Percentiles rank a stretch among this genome's conserved stretches.
Conservation (phyloP, 2,113 vertebrate species). For the Ctenomys sociabilis region DNA sequence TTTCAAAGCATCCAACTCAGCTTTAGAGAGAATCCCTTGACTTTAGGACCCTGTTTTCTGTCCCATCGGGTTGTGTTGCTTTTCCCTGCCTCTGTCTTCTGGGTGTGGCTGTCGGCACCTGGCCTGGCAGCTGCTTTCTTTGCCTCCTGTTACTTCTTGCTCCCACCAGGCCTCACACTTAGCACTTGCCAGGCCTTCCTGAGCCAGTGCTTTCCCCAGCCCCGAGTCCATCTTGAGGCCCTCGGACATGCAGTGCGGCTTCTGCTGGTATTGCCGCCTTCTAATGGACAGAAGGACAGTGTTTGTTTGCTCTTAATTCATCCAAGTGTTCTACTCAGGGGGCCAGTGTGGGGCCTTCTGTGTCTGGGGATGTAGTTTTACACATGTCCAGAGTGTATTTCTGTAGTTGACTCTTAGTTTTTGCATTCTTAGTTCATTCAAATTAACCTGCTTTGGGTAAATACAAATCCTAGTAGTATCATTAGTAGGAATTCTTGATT, state of each 20-base stretch:
- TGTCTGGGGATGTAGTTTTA: neutral
- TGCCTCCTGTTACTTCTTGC: neutral
- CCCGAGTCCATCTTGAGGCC: neutral
- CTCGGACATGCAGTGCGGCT: neutral
- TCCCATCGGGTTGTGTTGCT: neutral
- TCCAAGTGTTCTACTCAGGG: neutral
- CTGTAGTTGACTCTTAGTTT: neutral
- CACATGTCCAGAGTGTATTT: neutral
- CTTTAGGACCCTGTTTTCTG: neutral
- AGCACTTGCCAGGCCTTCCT: neutral
- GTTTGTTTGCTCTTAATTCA: neutral
- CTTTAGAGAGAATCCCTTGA: neutral
- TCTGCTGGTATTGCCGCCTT: neutral
- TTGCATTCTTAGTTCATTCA: slow-evolving; percentile 36
- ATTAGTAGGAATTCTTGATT: neutral
- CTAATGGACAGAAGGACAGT: neutral
- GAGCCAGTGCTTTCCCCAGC: neutral
- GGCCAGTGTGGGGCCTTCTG: neutral
- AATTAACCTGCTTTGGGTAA: neutral
- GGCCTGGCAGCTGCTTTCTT: neutral
- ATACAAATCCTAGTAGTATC: neutral
- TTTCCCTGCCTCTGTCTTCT: neutral
- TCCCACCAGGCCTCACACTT: rapidly evolving
- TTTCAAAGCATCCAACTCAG: neutral
- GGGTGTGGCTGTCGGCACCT: neutral